Evolutionary conservation across 1,140 invertebrate genomes (phyloP), one percentile per base, ranked within the genome.

Genomic region (Chelonus insularis): DNA sequence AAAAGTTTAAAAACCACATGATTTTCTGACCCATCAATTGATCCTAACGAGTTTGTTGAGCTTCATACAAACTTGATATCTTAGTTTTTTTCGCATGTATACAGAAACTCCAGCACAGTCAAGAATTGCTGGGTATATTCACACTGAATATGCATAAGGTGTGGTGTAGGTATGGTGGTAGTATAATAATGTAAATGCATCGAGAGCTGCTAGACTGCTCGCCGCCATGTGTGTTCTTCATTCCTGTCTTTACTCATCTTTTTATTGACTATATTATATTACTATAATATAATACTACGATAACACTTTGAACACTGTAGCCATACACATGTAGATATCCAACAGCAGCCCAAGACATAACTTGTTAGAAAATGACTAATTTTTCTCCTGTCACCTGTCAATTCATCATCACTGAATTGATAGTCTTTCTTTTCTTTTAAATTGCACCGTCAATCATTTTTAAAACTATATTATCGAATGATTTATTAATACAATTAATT

Each of bases 121-220:
- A n/a, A n/a, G n/a, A n/a, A n/a, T n/a, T n/a, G n/a, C n/a, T n/a
- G n/a, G n/a, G n/a, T n/a, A n/a, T n/a, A n/a, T n/a, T n/a, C n/a
- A n/a, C 21, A 9, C 3, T 37, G 9, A n/a, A n/a, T 6, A 23
- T 50, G 47, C 18, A 50, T 50, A 25, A 21, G 18, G 18, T 8
- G 18, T 8, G 21, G 47, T 9, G 14, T 16, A n/a, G n/a, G n/a
- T n/a, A n/a, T n/a, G n/a, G n/a, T n/a, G n/a, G n/a, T n/a, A n/a
- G n/a, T n/a, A n/a, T n/a, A n/a, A n/a, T n/a, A n/a, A n/a, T n/a
- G n/a, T n/a, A n/a, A 14, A 18, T 50, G 47, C 21, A 50, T 9
- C 47, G 47, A 20, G 20, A 50, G 47, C 23, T 20, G 47, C 20
- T 50, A 50, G 47, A 50, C 47, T 50, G 47, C 47, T 50, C 47